These are phyloP conservation scores for Platyrinchus mystaceus DNA, from an alignment of 2,797 vertebrate species.

Conservation along the genomic window DNA sequence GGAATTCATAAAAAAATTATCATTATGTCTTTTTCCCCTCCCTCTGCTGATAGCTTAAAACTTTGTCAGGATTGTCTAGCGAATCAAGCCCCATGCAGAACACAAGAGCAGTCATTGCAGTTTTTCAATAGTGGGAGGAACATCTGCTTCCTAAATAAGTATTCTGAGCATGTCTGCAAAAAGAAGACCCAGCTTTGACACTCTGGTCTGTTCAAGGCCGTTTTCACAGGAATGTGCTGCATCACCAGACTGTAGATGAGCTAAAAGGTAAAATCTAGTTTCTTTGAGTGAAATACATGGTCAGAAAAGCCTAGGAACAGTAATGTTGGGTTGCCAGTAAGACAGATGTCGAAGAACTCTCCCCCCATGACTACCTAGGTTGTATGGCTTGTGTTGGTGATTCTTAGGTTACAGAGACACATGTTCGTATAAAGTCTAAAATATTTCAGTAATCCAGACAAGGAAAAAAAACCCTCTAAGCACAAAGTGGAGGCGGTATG, in stretches of 20 bases:
- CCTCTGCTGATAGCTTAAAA: not conserved
- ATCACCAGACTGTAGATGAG: not conserved
- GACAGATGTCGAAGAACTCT: not conserved
- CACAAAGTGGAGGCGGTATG: not conserved
- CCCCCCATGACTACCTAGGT: accelerated
- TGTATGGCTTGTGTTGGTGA: not conserved
- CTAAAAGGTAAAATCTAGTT: not conserved
- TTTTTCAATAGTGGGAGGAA: not conserved
- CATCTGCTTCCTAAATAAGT: not conserved
- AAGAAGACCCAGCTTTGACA: not conserved
- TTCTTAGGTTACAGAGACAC: not conserved
- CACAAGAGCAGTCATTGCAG: not conserved
- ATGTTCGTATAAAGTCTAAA: not conserved
- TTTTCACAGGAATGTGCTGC: not conserved
- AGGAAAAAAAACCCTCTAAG: not conserved
- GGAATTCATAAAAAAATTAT: not conserved
- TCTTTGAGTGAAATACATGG: not conserved
- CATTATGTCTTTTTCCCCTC: not conserved
- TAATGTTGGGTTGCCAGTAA: not conserved
- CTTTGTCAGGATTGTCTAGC: not conserved
- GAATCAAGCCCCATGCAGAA: not conserved
- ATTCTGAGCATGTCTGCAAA: not conserved
- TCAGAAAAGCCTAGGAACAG: not conserved
- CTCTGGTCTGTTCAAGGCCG: not conserved
- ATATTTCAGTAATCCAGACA: not conserved